A percentile compares a stretch with the other conserved stretches of the same genome.
Evolutionary conservation across 2,113 vertebrate species (phyloP).

Genomic region (Trichechus manatus): DNA sequence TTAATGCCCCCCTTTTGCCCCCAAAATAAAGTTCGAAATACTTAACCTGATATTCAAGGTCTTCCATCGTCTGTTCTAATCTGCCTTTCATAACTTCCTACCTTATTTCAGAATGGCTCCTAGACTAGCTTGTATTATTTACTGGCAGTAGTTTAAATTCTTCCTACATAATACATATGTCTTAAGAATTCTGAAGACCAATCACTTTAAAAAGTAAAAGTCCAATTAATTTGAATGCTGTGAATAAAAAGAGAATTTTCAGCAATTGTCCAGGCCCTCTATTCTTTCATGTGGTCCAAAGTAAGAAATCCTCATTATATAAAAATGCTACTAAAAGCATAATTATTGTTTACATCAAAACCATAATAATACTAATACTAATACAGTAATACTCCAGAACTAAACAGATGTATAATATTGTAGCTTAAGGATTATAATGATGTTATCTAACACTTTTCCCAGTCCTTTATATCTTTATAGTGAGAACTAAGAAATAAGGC

Average conservation of each 20-base stretch:
- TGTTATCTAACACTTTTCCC: neutral
- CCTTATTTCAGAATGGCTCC: neutral
- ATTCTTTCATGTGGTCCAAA: neutral
- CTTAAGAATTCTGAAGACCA: neutral
- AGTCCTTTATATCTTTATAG: conserved; percentile 3
- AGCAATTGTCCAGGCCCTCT: neutral
- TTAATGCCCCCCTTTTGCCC: neutral
- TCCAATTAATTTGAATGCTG: neutral
- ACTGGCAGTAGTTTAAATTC: neutral
- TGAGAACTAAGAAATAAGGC: too few species aligned
- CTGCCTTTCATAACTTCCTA: neutral
- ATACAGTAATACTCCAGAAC: neutral
- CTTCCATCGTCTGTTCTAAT: neutral
- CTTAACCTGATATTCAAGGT: neutral
- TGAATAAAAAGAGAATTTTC: neutral
- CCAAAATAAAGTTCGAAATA: neutral
- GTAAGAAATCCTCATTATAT: neutral
- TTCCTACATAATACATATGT: neutral
- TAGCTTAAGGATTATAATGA: neutral
- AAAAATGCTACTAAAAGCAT: neutral
- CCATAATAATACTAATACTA: neutral
- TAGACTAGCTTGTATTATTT: neutral
- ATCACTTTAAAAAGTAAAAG: neutral
- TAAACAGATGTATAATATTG: neutral
- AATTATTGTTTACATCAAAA: neutral